These are phyloP conservation scores for Phalanger gymnotis DNA, from an alignment of 2,797 vertebrate species.

Conservation along the genomic window DNA sequence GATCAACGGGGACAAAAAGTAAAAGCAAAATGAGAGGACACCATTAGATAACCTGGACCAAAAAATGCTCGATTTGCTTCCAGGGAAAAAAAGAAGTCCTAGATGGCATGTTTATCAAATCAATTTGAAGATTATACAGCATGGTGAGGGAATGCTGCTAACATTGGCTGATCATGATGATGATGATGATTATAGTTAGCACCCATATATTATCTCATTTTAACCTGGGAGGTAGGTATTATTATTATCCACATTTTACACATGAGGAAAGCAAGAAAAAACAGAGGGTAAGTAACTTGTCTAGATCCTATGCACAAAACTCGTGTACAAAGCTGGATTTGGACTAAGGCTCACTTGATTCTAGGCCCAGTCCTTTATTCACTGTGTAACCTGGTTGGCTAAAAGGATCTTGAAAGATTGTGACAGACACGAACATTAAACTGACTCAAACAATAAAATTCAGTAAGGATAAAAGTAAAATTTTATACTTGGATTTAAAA, in stretches of 20 bases:
- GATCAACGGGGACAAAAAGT: background rate
- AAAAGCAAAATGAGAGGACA: background rate
- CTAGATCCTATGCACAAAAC: background rate
- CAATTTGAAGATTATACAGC: background rate
- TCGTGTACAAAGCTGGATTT: background rate
- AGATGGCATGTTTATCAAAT: background rate
- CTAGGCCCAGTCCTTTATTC: background rate
- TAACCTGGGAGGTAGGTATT: background rate
- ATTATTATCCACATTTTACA: background rate
- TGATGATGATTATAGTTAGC: background rate
- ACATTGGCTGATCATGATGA: background rate
- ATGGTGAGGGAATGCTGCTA: background rate
- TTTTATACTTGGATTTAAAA: background rate
- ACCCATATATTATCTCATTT: background rate
- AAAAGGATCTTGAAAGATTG: background rate
- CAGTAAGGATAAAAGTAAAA: background rate
- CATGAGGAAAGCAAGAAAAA: background rate
- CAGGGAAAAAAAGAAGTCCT: background rate
- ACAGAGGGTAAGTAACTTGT: background rate
- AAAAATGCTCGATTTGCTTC: background rate
- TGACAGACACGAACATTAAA: background rate
- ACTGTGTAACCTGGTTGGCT: background rate
- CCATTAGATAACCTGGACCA: background rate
- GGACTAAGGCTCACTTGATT: background rate
- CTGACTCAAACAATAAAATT: background rate